A percentile compares a stretch with the other conserved stretches of the same genome.
Conservation (phyloP, 1,140 invertebrate species). For the Drosophila pruinosa region DNA sequence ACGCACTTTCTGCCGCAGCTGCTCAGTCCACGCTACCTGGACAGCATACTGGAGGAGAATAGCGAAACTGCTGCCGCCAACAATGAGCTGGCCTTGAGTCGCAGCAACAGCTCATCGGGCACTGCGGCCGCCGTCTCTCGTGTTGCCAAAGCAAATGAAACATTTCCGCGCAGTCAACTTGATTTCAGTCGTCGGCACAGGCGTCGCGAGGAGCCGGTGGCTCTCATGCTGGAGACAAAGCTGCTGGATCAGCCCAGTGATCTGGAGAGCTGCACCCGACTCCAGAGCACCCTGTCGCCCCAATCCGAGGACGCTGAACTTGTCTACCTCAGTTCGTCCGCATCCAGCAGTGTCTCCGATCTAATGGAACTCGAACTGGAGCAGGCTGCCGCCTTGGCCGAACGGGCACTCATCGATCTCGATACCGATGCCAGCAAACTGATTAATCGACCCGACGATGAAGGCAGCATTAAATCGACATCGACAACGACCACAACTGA, state of each 20-base stretch:
- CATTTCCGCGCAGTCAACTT: constrained; percentile 68
- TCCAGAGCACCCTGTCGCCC: constrained; percentile 59
- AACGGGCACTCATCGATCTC: constrained; percentile 63
- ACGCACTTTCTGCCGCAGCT: constrained; percentile 85
- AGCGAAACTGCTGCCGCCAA: constrained; percentile 83
- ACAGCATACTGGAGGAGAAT: constrained; percentile 86
- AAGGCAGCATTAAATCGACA: constrained; percentile 30
- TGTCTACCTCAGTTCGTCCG: constrained; percentile 74
- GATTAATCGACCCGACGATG: constrained; percentile 47
- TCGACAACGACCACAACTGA: constrained; percentile 49
- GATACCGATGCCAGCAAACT: constrained; percentile 67
- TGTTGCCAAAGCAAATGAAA: constrained; percentile 54
- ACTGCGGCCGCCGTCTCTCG: constrained; percentile 10
- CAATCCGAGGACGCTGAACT: constrained; percentile 73
- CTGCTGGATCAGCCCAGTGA: constrained; percentile 63
- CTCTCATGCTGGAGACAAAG: constrained; percentile 68
- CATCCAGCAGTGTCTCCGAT: constrained; percentile 78
- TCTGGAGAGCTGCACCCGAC: constrained; percentile 63
- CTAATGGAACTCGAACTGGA: constrained; percentile 72
- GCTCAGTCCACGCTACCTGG: constrained; percentile 84
- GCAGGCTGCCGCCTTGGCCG: constrained; percentile 54
- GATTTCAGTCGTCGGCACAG: constrained; percentile 65
- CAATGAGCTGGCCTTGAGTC: neutral
- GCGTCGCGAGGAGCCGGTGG: constrained; percentile 65
- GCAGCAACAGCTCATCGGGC: constrained; percentile 13